These are phyloP conservation scores for Poecilia gillii DNA, from an alignment of 2,797 vertebrate species.

Conservation along the genomic window DNA sequence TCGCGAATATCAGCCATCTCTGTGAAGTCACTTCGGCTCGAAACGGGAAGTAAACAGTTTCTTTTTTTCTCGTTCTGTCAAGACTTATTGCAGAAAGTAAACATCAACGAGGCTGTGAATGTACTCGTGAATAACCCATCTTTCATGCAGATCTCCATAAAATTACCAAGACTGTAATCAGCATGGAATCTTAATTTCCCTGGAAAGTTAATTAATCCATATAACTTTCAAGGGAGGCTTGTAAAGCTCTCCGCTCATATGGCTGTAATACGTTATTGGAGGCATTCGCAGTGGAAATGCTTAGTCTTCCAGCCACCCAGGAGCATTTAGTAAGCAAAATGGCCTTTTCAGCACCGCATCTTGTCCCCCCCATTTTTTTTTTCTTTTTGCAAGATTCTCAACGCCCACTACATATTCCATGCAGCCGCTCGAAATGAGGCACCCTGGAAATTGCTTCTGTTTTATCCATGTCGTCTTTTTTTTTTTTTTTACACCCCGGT, in stretches of 20 bases:
- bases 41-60: slow-evolving; percentile 39
- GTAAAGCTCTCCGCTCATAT: slow-evolving; percentile 64
- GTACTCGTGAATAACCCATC: slow-evolving; percentile 56
- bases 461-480: slow-evolving; percentile 73
- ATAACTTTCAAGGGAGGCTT: slow-evolving; percentile 71
- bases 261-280: slow-evolving; percentile 60
- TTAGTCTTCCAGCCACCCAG: slow-evolving; percentile 75
- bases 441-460: slow-evolving; percentile 73
- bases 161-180: slow-evolving; percentile 67
- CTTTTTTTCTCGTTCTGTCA: slow-evolving; percentile 21
- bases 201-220: slow-evolving; percentile 77
- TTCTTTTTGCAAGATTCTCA: slow-evolving; percentile 59
- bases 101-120: slow-evolving; percentile 32
- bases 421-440: slow-evolving; percentile 70
- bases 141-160: slow-evolving; percentile 67
- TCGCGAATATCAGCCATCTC: slow-evolving; percentile 12
- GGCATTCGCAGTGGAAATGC: slow-evolving; percentile 73
- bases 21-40: slow-evolving; percentile 19
- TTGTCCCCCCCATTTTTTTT: slow-evolving; percentile 33
- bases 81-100: slow-evolving; percentile 16
- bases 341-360: slow-evolving; percentile 69
- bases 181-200: slow-evolving; percentile 72
- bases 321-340: slow-evolving; percentile 75
- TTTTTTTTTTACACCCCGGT: slow-evolving; percentile 71
- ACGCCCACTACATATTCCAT: slow-evolving; percentile 71